These are phyloP conservation scores for Pholis gunnellus DNA, from an alignment of 2,113 vertebrate species.

Conservation along the genomic window DNA sequence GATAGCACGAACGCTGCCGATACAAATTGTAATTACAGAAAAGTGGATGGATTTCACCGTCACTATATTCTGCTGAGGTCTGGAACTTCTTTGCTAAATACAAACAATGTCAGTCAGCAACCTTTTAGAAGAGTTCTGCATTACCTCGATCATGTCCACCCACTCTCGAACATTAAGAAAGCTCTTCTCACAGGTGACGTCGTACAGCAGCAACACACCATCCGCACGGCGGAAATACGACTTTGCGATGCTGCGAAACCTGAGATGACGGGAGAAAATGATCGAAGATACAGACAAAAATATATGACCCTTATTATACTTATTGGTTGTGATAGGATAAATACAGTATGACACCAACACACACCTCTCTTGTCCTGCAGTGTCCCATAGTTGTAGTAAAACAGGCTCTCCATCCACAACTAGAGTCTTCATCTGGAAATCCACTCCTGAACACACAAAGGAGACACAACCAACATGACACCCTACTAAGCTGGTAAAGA, in stretches of 20 bases:
- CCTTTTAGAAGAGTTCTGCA: background rate
- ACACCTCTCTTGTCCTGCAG: slow-evolving; percentile 95
- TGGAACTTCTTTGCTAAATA: background rate
- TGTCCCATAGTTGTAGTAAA: slow-evolving; percentile 95
- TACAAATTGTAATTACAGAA: background rate
- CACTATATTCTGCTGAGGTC: background rate
- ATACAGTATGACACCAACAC: slow-evolving; percentile 15
- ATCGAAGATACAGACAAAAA: background rate
- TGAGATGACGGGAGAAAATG: slow-evolving; percentile 56
- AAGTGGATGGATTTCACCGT: background rate
- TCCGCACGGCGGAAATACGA: slow-evolving; percentile 97
- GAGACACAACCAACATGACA: background rate
- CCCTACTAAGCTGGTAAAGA: background rate
- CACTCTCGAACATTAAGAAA: slow-evolving; percentile 95
- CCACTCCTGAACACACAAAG: slow-evolving; percentile 86
- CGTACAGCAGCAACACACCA: slow-evolving; percentile 93
- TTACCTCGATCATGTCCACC: slow-evolving; percentile 97
- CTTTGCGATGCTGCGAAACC: slow-evolving; percentile 97
- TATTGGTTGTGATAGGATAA: background rate
- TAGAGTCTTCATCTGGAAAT: slow-evolving; percentile 97
- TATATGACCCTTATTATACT: background rate
- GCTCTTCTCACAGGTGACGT: slow-evolving; percentile 93
- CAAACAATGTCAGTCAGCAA: background rate
- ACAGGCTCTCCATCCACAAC: slow-evolving; percentile 94
- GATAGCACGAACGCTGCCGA: background rate